These are phyloP conservation scores for Eumaeus atala DNA, from an alignment of 1,140 invertebrate species.

Conservation along the genomic window DNA sequence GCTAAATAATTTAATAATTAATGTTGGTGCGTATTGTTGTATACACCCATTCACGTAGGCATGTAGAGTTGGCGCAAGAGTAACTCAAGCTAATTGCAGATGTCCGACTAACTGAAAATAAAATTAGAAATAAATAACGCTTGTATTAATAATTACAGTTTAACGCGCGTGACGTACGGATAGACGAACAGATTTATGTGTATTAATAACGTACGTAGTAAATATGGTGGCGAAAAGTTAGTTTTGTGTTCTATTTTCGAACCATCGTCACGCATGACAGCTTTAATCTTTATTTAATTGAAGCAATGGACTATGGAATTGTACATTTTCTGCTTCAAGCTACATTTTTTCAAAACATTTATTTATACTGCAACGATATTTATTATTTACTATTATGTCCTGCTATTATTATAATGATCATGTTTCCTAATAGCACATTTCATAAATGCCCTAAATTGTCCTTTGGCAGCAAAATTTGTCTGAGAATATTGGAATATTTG, in stretches of 20 bases:
- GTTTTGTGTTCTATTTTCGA: background rate
- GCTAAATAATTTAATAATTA: slow-evolving; percentile 5
- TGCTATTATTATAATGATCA: no score
- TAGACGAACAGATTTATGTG: background rate
- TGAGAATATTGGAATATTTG: no score
- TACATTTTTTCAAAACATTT: no score
- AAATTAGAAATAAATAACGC: slow-evolving; percentile 41
- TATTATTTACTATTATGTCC: no score
- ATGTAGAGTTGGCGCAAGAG: slow-evolving; percentile 15
- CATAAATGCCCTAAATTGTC: no score
- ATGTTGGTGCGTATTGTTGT: slow-evolving; percentile 3
- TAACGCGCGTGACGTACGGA: slow-evolving; percentile 6
- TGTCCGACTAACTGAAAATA: slow-evolving; percentile 37
- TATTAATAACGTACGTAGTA: background rate
- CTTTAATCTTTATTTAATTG: background rate
- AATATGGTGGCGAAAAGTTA: background rate
- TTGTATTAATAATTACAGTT: slow-evolving; percentile 5
- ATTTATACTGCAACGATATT: no score
- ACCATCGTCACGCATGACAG: background rate
- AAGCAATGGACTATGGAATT: background rate
- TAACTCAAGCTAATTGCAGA: slow-evolving; percentile 41
- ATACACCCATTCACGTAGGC: slow-evolving; percentile 18
- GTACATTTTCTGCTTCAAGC: no score
- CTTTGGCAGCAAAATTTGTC: no score
- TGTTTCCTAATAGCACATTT: no score